Evolutionary conservation across 30 jellyfish, hydroid and myxozoan genomes (phyloP), one percentile per base, ranked within the genome.

Genomic region (Mastigias papua): DNA sequence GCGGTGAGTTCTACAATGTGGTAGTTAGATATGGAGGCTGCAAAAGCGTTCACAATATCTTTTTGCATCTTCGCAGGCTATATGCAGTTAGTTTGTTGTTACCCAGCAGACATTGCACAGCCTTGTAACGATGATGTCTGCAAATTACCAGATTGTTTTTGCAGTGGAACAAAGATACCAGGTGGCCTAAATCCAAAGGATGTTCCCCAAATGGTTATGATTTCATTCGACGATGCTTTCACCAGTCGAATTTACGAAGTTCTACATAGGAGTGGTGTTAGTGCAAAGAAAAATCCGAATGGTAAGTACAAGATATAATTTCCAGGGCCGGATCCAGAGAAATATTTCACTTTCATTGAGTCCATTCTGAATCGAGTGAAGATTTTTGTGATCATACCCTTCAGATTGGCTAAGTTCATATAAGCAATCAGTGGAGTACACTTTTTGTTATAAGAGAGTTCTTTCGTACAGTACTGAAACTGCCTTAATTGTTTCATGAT

Each of bases 131-230:
- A 50, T 11, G 76, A 60, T 4, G 60, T 27, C 1, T 93, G 98
- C 84, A 61, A 51, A 37, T 37, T 37, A 11, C 54, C 54, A 37
- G 54, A 37, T 37, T 37, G 54, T 11, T 37, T 37, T 37, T 93
- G 98, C 81, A 76, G 90, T 30, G 82, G 92, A 2, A 58, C 92
- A 17, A 60, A 62, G 23, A 82, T 89, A 33, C 98, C 98, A 15
- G 91, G 91, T 10, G 97, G 97, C 66, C 82, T 93, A 25, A 42
- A 48, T 34, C 80, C 49, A 7, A 30, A 48, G 50, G 91, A 93
- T 1, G 91, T 86, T 48, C 98, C 98, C n/a, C 98, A 93, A 66
- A 93, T 93, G 88, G 96, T 93, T 0, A 66, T 69, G 76, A 27
- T 93, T 1, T 60, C 90, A 0, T 88, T 93, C 69, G 98, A 93